A percentile compares a stretch with the other conserved stretches of the same genome.
phyloP scores from a whole-genome alignment of 2,888 invertebrate species.

The Tolmerus cingulatus region DNA sequence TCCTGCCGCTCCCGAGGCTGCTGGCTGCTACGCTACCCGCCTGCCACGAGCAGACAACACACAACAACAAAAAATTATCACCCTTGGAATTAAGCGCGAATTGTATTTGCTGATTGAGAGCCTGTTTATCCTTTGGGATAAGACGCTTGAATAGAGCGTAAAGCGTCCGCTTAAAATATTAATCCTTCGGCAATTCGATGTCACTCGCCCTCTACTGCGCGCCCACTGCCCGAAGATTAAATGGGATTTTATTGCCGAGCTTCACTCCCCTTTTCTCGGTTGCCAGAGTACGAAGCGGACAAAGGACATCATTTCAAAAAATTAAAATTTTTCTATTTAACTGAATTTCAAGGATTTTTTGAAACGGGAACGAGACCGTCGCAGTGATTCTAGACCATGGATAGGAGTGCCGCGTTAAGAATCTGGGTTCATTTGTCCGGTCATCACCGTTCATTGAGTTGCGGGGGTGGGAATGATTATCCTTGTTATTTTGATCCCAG shows the following conservation, averaged over 20 bases:
- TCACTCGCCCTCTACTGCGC: background rate
- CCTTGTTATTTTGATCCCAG: conserved; percentile 2
- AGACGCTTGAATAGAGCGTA: conserved; percentile 18
- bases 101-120: conserved; percentile 44
- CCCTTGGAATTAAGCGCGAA: conserved; percentile 46
- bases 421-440: background rate
- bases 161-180: conserved; percentile 22
- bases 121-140: conserved; percentile 10
- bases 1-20: background rate
- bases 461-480: background rate
- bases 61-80: conserved; percentile 40
- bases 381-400: background rate
- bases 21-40: background rate
- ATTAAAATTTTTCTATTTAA: conserved; percentile 27
- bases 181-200: conserved; percentile 23
- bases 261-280: background rate
- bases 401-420: background rate
- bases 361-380: background rate
- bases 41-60: background rate
- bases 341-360: background rate
- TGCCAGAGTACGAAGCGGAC: background rate
- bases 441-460: conserved; percentile 1
- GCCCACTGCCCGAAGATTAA: background rate
- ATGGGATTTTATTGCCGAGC: background rate
- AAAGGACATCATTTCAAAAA: conserved; percentile 21